Percentiles rank a stretch among this genome's conserved stretches.
Evolutionary conservation across 2,113 vertebrate species (phyloP).

Genomic region (Callospermophilus lateralis): DNA sequence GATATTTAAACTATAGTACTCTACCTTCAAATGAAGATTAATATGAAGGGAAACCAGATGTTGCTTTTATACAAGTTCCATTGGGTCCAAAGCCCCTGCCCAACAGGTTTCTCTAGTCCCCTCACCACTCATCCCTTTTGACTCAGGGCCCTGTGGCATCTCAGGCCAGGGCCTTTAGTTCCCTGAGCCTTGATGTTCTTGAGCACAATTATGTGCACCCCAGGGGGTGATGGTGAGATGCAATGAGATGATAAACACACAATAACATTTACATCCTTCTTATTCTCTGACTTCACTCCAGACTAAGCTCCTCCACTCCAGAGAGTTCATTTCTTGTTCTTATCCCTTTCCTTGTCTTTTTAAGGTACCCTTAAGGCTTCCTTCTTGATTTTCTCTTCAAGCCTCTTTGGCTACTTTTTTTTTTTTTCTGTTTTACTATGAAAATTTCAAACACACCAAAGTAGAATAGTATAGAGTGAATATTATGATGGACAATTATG

Average conservation of each 20-base stretch:
- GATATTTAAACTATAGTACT: not conserved
- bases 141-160: not conserved
- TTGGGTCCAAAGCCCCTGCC: not conserved
- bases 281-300: not conserved
- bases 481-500: not conserved
- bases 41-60: not conserved
- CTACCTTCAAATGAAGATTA: not conserved
- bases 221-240: too few species aligned
- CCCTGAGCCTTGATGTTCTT: not conserved
- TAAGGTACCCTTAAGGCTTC: not conserved
- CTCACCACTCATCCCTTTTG: not conserved
- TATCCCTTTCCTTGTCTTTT: not conserved
- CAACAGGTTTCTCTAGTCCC: not conserved
- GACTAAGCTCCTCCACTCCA: not conserved
- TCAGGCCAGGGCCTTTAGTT: not conserved
- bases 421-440: not conserved
- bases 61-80: not conserved
- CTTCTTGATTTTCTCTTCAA: not conserved
- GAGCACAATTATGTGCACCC: not conserved
- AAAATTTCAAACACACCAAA: not conserved
- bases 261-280: not conserved
- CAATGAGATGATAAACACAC: not conserved
- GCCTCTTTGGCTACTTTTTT: not conserved
- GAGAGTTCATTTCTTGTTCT: not conserved
- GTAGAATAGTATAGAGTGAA: not conserved